Conservation (phyloP, 2,888 invertebrate species). For the Tuberolachnus salignus region DNA sequence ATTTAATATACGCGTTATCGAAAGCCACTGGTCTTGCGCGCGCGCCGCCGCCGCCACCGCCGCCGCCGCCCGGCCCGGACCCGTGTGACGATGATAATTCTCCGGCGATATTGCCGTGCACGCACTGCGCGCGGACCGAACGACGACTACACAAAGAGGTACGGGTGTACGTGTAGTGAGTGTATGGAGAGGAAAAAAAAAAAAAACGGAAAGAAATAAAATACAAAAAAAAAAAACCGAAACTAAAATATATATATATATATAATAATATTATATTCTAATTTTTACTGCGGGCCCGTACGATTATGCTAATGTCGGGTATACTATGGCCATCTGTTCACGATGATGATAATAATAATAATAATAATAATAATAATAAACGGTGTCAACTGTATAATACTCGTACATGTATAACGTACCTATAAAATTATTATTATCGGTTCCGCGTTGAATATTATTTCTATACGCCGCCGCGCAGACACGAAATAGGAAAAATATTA, state of each 20-base stretch:
- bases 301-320: constrained; percentile 47
- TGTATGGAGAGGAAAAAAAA: neutral
- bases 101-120: constrained; percentile 46
- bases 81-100: constrained; percentile 43
- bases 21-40: constrained; percentile 56
- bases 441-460: neutral
- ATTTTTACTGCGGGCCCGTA: constrained; percentile 23
- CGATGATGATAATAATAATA: constrained; percentile 18
- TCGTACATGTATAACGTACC: neutral
- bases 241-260: no score
- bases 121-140: constrained; percentile 36
- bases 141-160: neutral
- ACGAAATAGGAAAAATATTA: no score
- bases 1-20: constrained; percentile 46
- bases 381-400: constrained; percentile 1
- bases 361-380: neutral
- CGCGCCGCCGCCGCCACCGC: no score
- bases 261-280: constrained; percentile 25
- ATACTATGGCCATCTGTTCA: constrained; percentile 31
- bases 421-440: constrained; percentile 16
- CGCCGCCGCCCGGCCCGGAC: no score
- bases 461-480: no score
- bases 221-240: constrained; percentile 23
- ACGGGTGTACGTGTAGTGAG: no score
- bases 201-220: neutral